phyloP scores from a whole-genome alignment of 2,113 vertebrate species.

The Ptilorrhoa leucosticta region DNA sequence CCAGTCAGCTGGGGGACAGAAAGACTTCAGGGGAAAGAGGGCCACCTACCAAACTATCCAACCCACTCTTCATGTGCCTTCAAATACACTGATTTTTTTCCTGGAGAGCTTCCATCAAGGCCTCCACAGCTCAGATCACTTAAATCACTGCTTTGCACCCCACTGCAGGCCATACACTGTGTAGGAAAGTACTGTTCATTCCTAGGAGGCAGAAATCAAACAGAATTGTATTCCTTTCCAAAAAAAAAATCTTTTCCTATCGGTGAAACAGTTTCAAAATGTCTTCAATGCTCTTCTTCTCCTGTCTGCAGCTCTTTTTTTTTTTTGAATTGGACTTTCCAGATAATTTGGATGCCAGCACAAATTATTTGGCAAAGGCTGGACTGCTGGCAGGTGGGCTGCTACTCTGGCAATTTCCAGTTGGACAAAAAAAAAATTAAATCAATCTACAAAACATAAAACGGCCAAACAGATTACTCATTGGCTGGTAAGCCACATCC shows the following conservation, averaged over 20 bases:
- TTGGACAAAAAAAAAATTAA: slow-evolving; percentile 21
- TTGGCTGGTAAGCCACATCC: slow-evolving; percentile 62
- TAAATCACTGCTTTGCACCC: not conserved
- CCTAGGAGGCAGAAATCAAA: not conserved
- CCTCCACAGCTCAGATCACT: not conserved
- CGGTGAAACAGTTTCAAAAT: not conserved
- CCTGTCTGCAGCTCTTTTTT: not conserved
- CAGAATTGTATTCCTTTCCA: not conserved
- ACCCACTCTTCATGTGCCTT: not conserved
- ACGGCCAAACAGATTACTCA: slow-evolving; percentile 64
- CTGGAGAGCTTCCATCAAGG: not conserved
- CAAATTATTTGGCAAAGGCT: slow-evolving; percentile 60
- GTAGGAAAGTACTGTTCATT: not conserved
- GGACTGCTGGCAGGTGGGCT: slow-evolving; percentile 63
- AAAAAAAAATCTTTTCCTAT: not conserved
- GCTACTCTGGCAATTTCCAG: slow-evolving; percentile 49
- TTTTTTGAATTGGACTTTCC: not conserved
- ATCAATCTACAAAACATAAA: slow-evolving; percentile 65
- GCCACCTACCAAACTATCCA: not conserved
- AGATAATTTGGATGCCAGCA: slow-evolving; percentile 13
- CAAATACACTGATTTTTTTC: not conserved
- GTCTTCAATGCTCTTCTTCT: not conserved
- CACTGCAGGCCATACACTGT: not conserved
- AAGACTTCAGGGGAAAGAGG: not conserved
- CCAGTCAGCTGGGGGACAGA: not conserved